Percentiles rank a stretch among this genome's conserved stretches.
phyloP scores from a whole-genome alignment of 2,113 vertebrate species.

The Kryptolebias marmoratus region DNA sequence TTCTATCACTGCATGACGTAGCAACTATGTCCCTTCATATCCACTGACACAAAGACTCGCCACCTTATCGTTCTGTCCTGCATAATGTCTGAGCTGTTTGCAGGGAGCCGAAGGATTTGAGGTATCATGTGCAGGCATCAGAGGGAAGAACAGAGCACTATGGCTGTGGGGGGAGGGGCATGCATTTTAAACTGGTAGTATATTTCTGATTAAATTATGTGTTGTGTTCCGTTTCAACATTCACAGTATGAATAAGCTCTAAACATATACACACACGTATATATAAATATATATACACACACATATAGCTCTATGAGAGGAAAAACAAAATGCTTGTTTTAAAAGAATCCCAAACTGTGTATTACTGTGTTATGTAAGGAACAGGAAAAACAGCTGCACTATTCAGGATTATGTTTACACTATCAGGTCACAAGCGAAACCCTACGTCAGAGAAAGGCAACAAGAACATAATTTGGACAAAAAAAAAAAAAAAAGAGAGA shows the following conservation, averaged over 20 bases:
- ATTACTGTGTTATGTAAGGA: slow-evolving; percentile 88
- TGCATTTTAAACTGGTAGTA: slow-evolving; percentile 88
- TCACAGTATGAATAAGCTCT: slow-evolving; percentile 97
- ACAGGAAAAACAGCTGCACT: slow-evolving; percentile 82
- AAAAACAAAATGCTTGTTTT: slow-evolving; percentile 85
- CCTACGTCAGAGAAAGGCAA: slow-evolving; percentile 84
- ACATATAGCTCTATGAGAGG: slow-evolving; percentile 65
- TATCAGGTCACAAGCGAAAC: slow-evolving; percentile 86
- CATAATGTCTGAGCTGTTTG: slow-evolving; percentile 78
- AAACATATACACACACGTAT: slow-evolving; percentile 71
- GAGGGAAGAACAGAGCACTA: slow-evolving; percentile 41
- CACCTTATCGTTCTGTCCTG: slow-evolving; percentile 70
- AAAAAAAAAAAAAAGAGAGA: slow-evolving; percentile 2
- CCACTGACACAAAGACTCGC: slow-evolving; percentile 55
- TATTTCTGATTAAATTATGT: slow-evolving; percentile 87
- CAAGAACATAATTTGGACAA: slow-evolving; percentile 75
- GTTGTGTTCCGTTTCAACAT: slow-evolving; percentile 89
- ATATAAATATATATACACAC: slow-evolving; percentile 55
- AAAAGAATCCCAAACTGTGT: slow-evolving; percentile 83
- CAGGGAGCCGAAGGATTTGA: slow-evolving; percentile 78
- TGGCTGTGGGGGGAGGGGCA: slow-evolving; percentile 75
- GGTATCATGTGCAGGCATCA: slow-evolving; percentile 77
- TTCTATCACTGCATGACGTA: slow-evolving; percentile 88
- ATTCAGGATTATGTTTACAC: slow-evolving; percentile 91
- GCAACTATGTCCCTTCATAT: slow-evolving; percentile 81